Evolutionary conservation across 2,113 vertebrate genomes (phyloP), one percentile per base, ranked within the genome.

Genomic region (Tachysurus vachellii): DNA sequence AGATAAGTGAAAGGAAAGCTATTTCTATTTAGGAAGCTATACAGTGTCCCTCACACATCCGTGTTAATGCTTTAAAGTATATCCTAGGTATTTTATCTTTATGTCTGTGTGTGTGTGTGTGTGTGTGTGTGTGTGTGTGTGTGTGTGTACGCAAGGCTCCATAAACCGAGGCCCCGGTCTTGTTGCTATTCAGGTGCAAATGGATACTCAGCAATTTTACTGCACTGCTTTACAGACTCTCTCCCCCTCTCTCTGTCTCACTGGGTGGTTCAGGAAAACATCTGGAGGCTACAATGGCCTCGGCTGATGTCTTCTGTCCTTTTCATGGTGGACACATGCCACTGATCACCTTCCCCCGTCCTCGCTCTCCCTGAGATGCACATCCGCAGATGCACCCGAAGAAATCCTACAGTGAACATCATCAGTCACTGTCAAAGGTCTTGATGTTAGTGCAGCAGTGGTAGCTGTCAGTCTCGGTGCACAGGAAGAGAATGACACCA

Each of bases 261-360:
- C 80, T 90, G 87, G 81, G 81, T 86, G 84, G 87, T 83, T 86
- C 87, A 80, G 84, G 81, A 86, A 87, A 84, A 88, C 89, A 90
- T 84, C 85, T 90, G 87, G 76, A 86, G 75, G 80, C 42, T 82
- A 88, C 81, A 88, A 77, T 90, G 50, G 80, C 36, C 68, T 57
- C 26, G 2, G 71, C 28, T 26, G 31, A 82, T 83, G 84, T 57
- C 84, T 36, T 77, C 47, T 85, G 80, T 85, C 88, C 84, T 83
- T 75, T 82, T 82, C 80, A 86, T 50, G 62, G 68, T 82, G 44
- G 36, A 88, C 80, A 86, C 77, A 88, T 66, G 84, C 80, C 71
- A 62, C 61, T 8, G 21, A 83, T 83, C 73, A 50, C 36, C 56
- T 54, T 44, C 73, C 82, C 50, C 61, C n/a, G 1, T 19, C 50